phyloP scores from a whole-genome alignment of 2,888 invertebrate genomes.

The Seira musarum region DNA sequence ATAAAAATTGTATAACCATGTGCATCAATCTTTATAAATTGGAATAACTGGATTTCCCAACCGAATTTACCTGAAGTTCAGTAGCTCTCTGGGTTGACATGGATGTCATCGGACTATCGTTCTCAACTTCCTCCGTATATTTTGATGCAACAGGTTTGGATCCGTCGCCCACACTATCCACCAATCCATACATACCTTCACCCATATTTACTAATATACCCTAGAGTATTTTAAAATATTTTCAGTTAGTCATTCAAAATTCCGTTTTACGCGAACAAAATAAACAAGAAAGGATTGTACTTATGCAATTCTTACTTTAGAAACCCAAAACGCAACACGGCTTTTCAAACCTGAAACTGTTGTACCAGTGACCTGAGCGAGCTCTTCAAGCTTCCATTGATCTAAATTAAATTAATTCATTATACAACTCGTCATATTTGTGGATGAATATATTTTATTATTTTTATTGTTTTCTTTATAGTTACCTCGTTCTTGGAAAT shows the following conservation, averaged over 20 bases:
- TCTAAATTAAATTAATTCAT: slow-evolving; percentile 73
- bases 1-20: too few species aligned
- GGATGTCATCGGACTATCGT: slow-evolving; percentile 95
- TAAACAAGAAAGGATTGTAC: background rate
- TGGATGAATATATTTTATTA: too few species aligned
- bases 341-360: slow-evolving; percentile 87
- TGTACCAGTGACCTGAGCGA: slow-evolving; percentile 89
- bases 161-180: slow-evolving; percentile 57
- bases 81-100: slow-evolving; percentile 95
- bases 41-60: background rate
- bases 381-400: slow-evolving; percentile 89
- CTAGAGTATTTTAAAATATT: slow-evolving; percentile 39
- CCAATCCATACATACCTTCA: slow-evolving; percentile 58
- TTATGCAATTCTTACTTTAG: slow-evolving; percentile 75
- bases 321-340: slow-evolving; percentile 94
- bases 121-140: slow-evolving; percentile 85
- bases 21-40: background rate
- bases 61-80: slow-evolving; percentile 80
- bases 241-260: background rate
- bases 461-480: too few species aligned
- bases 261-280: too few species aligned
- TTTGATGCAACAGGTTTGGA: slow-evolving; percentile 48
- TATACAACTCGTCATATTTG: background rate
- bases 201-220: slow-evolving; percentile 58
- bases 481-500: slow-evolving; percentile 90